Base-by-base conservation (phyloP, 1,140 invertebrate genomes). In the Eumeta japonica region DNA sequence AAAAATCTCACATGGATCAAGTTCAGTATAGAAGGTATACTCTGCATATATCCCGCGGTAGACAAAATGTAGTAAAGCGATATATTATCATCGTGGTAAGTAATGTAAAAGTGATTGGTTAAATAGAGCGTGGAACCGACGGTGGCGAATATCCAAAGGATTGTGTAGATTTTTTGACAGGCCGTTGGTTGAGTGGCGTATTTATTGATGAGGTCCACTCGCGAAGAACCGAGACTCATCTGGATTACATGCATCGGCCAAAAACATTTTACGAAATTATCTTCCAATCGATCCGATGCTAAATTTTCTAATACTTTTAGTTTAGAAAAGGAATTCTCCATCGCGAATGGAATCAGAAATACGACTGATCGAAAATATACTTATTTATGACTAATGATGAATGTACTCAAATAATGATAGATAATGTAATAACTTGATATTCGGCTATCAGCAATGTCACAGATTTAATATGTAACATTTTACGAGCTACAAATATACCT, bases 271-370 rank as follows among this genome's bases (percentile, higher is more conserved):
- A 33, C 35, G 13, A 42, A 42, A 3, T 15, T 28, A 10, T 5
- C 16, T 3, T 42, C 35, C 16, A 42, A 30, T 4, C 27, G 30
- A 24, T 42, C 35, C 11, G 18, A 16, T 19, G 41, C 27, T 9
- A 42, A 18, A 32, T 17, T 32, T 17, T 42, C 41, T 24, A 24
- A n/a, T n/a, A n/a, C n/a, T n/a, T n/a, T n/a, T n/a, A n/a, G n/a
- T n/a, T n/a, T n/a, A n/a, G n/a, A n/a, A n/a, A n/a, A n/a, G n/a
- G n/a, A n/a, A n/a, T n/a, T n/a, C n/a, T n/a, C n/a, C n/a, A n/a
- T n/a, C n/a, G n/a, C n/a, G n/a, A n/a, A n/a, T n/a, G n/a, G n/a
- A n/a, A n/a, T n/a, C n/a, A n/a, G n/a, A n/a, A n/a, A n/a, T n/a
- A n/a, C n/a, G n/a, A n/a, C n/a, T n/a, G n/a, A n/a, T n/a, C n/a